Conservation (phyloP, 2,888 invertebrate genomes). For the Bombylius discolor region DNA sequence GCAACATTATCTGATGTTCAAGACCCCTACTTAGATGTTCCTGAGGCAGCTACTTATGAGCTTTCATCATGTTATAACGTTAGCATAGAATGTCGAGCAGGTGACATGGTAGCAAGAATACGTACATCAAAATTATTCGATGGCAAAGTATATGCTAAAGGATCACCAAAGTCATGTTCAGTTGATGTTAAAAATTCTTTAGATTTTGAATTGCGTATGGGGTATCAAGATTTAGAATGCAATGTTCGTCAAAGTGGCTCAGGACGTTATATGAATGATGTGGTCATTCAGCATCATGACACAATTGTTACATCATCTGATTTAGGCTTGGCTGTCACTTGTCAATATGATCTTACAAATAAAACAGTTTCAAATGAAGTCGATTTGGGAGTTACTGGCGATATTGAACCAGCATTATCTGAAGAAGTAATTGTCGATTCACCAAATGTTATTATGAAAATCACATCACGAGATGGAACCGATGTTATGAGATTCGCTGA, state of each 20-base stretch:
- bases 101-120: conserved; percentile 86
- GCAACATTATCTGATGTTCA: conserved; percentile 79
- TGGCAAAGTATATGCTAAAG: conserved; percentile 90
- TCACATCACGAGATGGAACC: conserved; percentile 70
- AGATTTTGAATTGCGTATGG: conserved; percentile 85
- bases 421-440: conserved; percentile 89
- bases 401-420: conserved; percentile 71
- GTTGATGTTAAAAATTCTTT: conserved; percentile 76
- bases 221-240: conserved; percentile 83
- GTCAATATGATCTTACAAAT: conserved; percentile 87
- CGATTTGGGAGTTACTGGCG: conserved; percentile 76
- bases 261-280: conserved; percentile 79
- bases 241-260: conserved; percentile 81
- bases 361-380: conserved; percentile 89
- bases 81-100: conserved; percentile 80
- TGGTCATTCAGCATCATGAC: conserved; percentile 90
- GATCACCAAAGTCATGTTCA: conserved; percentile 84
- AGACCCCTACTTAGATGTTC: conserved; percentile 81
- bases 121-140: conserved; percentile 86
- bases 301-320: conserved; percentile 90
- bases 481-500: conserved; percentile 77
- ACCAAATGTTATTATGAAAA: conserved; percentile 89
- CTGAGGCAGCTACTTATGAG: conserved; percentile 85
- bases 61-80: conserved; percentile 89
- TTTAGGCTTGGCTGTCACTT: conserved; percentile 82